phyloP scores from a whole-genome alignment of 2,888 invertebrate species.

The Gonocerus acuteangulatus region DNA sequence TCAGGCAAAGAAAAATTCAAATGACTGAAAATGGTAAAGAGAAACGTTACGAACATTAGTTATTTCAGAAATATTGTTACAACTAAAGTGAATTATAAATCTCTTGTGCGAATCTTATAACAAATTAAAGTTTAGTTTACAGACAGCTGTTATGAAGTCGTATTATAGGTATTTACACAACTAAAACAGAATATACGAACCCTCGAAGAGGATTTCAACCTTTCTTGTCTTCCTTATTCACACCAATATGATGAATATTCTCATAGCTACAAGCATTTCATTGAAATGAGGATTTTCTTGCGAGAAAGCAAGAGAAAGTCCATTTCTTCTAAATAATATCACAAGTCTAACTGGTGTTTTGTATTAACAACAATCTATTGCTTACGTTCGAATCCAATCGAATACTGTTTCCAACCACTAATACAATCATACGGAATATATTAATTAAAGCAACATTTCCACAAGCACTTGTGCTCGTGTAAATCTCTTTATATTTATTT shows the following conservation, averaged over 20 bases:
- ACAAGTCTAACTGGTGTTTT: not conserved
- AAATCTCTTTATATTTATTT: too few relatives aligned
- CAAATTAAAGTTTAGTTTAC: conserved; percentile 2
- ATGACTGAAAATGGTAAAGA: too few relatives aligned
- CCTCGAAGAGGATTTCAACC: not conserved
- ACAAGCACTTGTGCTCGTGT: too few relatives aligned
- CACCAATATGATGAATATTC: conserved; percentile 27
- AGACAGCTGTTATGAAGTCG: not conserved
- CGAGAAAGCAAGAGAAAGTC: not conserved
- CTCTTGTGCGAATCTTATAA: not conserved
- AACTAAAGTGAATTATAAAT: conserved; percentile 11
- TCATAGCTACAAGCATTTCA: conserved; percentile 13
- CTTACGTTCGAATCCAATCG: not conserved
- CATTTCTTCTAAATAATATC: not conserved
- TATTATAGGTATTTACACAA: not conserved
- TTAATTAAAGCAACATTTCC: not conserved
- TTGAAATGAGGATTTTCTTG: conserved; percentile 18
- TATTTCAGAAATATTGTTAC: not conserved
- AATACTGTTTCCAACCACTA: not conserved
- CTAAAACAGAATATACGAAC: not conserved
- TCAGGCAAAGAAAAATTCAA: too few relatives aligned
- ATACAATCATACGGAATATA: not conserved
- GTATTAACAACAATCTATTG: not conserved
- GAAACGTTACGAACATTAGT: conserved; percentile 9
- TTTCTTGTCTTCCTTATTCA: conserved; percentile 1